These are phyloP conservation scores for Coenonympha glycerion DNA, from an alignment of 2,888 invertebrate genomes.

Conservation along the genomic window DNA sequence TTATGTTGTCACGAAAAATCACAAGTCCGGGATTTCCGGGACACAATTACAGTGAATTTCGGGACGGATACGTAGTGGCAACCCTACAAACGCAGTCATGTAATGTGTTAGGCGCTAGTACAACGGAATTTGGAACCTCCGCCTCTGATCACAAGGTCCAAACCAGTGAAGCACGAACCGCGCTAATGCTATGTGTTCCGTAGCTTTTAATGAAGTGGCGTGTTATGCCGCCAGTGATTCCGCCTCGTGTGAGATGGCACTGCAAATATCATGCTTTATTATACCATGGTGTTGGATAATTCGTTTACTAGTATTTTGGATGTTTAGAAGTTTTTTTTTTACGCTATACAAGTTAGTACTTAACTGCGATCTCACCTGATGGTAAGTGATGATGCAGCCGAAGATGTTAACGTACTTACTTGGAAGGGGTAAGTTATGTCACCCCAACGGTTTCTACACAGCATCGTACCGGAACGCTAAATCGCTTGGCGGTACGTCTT, in stretches of 20 bases:
- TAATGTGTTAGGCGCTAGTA: constrained; percentile 15
- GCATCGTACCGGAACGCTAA: no score
- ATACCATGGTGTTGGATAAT: background rate
- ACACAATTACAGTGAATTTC: background rate
- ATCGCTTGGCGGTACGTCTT: no score
- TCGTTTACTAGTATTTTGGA: no score
- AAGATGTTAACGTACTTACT: no score
- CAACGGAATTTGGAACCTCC: constrained; percentile 18
- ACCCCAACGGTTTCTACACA: no score
- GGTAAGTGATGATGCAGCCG: no score
- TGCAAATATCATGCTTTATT: constrained; percentile 15
- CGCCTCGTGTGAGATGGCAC: constrained; percentile 16
- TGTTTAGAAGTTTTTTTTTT: no score
- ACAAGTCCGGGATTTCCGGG: background rate
- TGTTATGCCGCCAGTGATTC: constrained; percentile 18
- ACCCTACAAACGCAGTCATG: constrained; percentile 3
- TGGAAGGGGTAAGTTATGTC: no score
- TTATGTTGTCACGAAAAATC: no score
- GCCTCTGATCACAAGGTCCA: background rate
- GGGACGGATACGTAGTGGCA: background rate
- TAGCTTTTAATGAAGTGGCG: constrained; percentile 21
- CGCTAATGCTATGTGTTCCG: constrained; percentile 14
- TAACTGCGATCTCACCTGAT: no score
- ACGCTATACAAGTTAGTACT: no score
- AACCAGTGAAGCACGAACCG: constrained; percentile 1